Evolutionary conservation across 2,797 vertebrate species (phyloP).

Genomic region (Prionace glauca): DNA sequence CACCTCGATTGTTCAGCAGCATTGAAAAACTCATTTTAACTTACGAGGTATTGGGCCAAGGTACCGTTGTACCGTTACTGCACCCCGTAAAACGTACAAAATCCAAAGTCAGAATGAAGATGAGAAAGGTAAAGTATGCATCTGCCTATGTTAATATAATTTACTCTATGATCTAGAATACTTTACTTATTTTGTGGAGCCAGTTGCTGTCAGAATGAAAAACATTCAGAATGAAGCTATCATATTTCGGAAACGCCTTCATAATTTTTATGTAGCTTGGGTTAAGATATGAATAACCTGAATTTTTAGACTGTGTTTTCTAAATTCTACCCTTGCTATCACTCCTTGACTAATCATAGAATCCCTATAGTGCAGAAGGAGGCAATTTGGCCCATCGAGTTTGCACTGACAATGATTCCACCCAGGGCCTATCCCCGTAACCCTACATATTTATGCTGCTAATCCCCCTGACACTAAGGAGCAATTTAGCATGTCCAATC

Average conservation of each 20-base stretch:
- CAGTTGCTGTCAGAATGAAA: background rate
- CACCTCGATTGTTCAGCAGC: constrained; percentile 40
- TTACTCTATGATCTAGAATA: background rate
- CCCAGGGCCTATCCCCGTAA: too few species aligned
- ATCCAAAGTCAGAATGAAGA: constrained; percentile 46
- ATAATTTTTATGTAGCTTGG: background rate
- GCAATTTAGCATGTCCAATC: too few species aligned
- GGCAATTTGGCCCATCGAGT: too few species aligned
- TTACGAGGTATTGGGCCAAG: constrained; percentile 45
- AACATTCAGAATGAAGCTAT: too few species aligned
- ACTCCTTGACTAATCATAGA: background rate
- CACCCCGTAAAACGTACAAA: constrained; percentile 32
- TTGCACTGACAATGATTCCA: too few species aligned
- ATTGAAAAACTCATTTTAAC: constrained; percentile 51
- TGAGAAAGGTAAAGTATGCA: constrained; percentile 25
- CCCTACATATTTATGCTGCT: too few species aligned
- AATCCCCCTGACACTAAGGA: too few species aligned
- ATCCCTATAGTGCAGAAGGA: too few species aligned
- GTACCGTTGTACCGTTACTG: constrained; percentile 44
- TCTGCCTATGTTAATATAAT: background rate
- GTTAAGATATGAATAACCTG: background rate
- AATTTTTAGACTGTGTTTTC: background rate
- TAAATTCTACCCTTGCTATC: too few species aligned
- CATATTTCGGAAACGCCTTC: background rate
- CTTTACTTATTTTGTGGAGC: background rate